These are phyloP conservation scores for Peribatodes rhomboidaria DNA, from an alignment of 2,888 invertebrate species.

Conservation along the genomic window DNA sequence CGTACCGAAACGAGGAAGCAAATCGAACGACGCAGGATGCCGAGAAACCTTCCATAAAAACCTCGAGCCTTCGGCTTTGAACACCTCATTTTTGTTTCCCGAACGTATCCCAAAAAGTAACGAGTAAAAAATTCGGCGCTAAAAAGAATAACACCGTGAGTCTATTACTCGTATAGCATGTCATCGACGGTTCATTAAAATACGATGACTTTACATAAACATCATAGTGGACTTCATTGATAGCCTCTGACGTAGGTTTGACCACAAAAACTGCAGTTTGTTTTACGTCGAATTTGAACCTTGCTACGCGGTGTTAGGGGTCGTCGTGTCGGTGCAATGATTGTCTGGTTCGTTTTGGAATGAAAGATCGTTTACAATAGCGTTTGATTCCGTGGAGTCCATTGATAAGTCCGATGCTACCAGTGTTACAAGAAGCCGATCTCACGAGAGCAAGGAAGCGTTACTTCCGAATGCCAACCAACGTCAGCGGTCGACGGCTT, in stretches of 20 bases:
- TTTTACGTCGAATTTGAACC: conserved; percentile 54
- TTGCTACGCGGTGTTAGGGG: conserved; percentile 59
- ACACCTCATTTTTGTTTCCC: conserved; percentile 69
- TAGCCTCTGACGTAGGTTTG: conserved; percentile 82
- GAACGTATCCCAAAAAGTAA: conserved; percentile 70
- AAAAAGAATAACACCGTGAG: conserved; percentile 84
- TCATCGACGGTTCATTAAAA: conserved; percentile 87
- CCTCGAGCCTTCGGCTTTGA: conserved; percentile 68
- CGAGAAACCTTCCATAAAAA: conserved; percentile 62
- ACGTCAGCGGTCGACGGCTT: conserved; percentile 39
- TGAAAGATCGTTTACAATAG: conserved; percentile 81
- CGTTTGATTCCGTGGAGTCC: conserved; percentile 84
- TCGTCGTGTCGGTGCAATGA: conserved; percentile 52
- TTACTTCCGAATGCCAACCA: conserved; percentile 49
- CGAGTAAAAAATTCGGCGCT: conserved; percentile 80
- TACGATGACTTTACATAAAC: conserved; percentile 85
- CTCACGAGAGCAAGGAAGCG: conserved; percentile 68
- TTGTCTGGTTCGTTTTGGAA: conserved; percentile 73
- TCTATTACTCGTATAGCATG: conserved; percentile 85
- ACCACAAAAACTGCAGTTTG: conserved; percentile 70
- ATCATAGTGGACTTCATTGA: conserved; percentile 85
- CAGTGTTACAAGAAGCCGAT: conserved; percentile 81
- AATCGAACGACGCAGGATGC: conserved; percentile 67
- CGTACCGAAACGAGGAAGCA: conserved; percentile 65
- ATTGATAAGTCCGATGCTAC: conserved; percentile 85